Evolutionary conservation across 2,888 invertebrate genomes (phyloP), one percentile per base, ranked within the genome.

Genomic region (Sphaerophoria taeniata): DNA sequence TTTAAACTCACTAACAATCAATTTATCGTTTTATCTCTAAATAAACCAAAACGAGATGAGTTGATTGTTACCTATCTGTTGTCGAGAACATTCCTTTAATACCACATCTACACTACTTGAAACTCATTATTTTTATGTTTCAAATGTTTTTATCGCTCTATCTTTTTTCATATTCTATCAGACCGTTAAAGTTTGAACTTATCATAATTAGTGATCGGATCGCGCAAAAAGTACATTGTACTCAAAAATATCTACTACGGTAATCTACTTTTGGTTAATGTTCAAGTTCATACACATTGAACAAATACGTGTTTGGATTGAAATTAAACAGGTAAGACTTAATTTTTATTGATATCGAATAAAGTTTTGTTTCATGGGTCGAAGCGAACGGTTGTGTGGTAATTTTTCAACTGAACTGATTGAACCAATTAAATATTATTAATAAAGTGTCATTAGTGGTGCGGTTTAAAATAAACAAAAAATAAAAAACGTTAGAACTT

Each of bases 281-380:
- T 65, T 65, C 51, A 65, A 65, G 65, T 51, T 65, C 51, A 51
- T 43, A 43, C 9, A 51, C 51, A 65, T 65, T 65, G 65, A 65
- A 51, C 36, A 14, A 24, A 65, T 65, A 65, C 65, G 65, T 65
- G 65, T 51, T 3, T 12, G 24, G 51, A 65, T 16, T 65, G 11
- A 65, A 51, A 51, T 65, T 51, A 36, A 65, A 49, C 65, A 51
- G 65, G 65, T 51, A 16, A 1, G 51, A 49, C 14, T 51, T 24
- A 4, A 65, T 65, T 49, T 33, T 14, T 47, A 47, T 34, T 63
- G 11, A 47, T 3, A 33, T 63, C 14, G 49, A 65, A 14, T 39
- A 39, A 58, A 61, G 51, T 49, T 31, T 39, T 33, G 36, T 14
- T 61, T n/a, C 0, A 51, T 12, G 31, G 53, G 39, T 31, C 39